A percentile compares a stretch with the other conserved stretches of the same genome.
These are phyloP conservation scores for Cabera pusaria DNA, from an alignment of 2,888 invertebrate genomes.

Conservation along the genomic window DNA sequence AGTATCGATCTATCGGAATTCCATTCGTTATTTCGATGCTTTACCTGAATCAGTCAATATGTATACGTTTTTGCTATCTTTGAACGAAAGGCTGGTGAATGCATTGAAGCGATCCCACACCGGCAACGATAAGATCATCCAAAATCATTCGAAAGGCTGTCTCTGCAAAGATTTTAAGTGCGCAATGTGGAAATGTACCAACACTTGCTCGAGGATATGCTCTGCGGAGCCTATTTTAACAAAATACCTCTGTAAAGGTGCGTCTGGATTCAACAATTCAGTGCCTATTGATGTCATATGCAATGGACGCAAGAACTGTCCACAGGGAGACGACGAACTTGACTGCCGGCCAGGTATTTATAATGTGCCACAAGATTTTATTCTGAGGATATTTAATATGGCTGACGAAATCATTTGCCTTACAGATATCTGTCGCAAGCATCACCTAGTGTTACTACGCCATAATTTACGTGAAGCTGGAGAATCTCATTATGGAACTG, in stretches of 20 bases:
- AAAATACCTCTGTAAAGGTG: constrained; percentile 45
- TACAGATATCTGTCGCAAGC: constrained; percentile 57
- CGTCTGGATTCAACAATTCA: constrained; percentile 30
- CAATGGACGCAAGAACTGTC: constrained; percentile 55
- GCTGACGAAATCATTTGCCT: no score
- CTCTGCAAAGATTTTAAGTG: constrained; percentile 52
- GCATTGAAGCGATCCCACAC: constrained; percentile 58
- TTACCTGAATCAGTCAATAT: constrained; percentile 40
- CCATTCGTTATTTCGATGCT: background rate
- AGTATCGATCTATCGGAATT: constrained; percentile 41
- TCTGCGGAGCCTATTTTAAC: constrained; percentile 48
- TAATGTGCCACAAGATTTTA: no score
- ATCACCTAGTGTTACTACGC: constrained; percentile 53
- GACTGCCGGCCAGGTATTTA: constrained; percentile 55
- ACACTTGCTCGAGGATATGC: constrained; percentile 52
- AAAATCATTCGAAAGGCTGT: constrained; percentile 49
- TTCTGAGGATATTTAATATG: no score
- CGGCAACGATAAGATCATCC: constrained; percentile 53
- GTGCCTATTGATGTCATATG: constrained; percentile 53
- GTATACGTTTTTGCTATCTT: constrained; percentile 43
- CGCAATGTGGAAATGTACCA: constrained; percentile 46
- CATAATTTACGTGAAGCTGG: constrained; percentile 44
- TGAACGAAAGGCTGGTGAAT: constrained; percentile 51
- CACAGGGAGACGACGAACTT: constrained; percentile 57
- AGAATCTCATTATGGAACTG: constrained; percentile 39